These are phyloP conservation scores for Psilopogon haemacephalus DNA, from an alignment of 2,113 vertebrate species.

Conservation along the genomic window DNA sequence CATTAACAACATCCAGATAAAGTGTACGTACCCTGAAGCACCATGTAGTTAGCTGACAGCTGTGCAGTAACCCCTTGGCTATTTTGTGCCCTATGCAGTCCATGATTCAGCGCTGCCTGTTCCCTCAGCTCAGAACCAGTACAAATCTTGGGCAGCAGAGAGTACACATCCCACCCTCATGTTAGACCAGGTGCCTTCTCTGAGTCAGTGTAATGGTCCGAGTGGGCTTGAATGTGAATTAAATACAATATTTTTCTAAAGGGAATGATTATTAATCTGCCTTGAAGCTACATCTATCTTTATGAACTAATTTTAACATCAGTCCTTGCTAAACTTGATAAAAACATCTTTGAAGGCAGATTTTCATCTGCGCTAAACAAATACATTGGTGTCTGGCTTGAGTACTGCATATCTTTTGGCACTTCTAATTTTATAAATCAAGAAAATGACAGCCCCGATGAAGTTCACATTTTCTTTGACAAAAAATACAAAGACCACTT, in stretches of 20 bases:
- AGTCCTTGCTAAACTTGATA: not conserved
- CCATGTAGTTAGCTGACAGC: accelerated
- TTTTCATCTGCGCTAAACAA: not conserved
- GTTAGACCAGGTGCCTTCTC: not conserved
- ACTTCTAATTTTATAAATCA: not conserved
- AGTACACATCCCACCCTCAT: not conserved
- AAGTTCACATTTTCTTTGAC: not conserved
- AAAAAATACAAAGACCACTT: not conserved
- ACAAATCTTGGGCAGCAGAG: accelerated
- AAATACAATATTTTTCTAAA: slow-evolving; percentile 10
- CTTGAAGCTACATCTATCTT: not conserved
- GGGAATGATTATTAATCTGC: slow-evolving; percentile 28
- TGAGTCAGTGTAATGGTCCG: not conserved
- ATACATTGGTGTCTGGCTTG: not conserved
- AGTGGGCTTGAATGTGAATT: not conserved
- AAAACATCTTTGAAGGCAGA: not conserved
- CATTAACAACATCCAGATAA: not conserved
- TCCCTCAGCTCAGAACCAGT: not conserved
- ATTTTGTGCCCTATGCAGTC: not conserved
- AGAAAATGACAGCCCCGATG: not conserved
- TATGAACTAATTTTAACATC: slow-evolving; percentile 5
- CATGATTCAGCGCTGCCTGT: not conserved
- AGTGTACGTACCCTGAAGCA: not conserved
- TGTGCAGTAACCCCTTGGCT: not conserved
- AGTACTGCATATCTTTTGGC: not conserved